Percentiles rank a stretch among this genome's conserved stretches.
Evolutionary conservation across 1,140 invertebrate species (phyloP).

Genomic region (Brachionus rubens): DNA sequence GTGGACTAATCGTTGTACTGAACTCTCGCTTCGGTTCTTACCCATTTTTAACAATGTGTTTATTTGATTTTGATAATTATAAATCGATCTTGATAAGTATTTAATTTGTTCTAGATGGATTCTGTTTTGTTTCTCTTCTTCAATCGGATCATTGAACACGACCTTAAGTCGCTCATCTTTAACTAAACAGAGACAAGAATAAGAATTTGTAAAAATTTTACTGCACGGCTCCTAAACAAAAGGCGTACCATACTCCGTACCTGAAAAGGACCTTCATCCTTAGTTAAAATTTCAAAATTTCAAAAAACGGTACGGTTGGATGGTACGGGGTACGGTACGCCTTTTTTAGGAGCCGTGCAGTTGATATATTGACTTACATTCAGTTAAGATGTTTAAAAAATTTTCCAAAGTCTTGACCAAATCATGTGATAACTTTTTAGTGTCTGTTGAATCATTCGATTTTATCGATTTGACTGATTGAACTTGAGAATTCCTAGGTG

Average conservation of each 20-base stretch:
- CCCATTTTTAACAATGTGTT: background rate
- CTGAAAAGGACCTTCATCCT: no score
- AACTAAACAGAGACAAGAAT: no score
- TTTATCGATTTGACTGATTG: background rate
- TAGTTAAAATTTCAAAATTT: no score
- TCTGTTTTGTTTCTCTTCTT: conserved; percentile 29
- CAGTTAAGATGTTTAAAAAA: background rate
- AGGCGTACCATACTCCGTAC: no score
- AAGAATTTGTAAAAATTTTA: no score
- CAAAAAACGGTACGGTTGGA: no score
- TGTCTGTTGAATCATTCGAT: background rate
- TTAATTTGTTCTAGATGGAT: conserved; percentile 21
- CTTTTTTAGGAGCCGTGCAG: no score
- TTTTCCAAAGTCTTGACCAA: background rate
- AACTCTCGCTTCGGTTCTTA: background rate
- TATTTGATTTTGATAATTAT: conserved; percentile 38
- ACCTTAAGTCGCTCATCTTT: conserved; percentile 20
- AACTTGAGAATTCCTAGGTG: background rate
- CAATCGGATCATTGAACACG: conserved; percentile 7
- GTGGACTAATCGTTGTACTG: background rate
- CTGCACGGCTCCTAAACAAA: no score
- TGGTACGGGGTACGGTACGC: no score
- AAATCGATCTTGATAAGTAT: conserved; percentile 13
- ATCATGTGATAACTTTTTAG: background rate
- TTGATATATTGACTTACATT: background rate